A percentile compares a stretch with the other conserved stretches of the same genome.
Conservation (phyloP, 1,140 invertebrate species). For the Apis laboriosa region DNA sequence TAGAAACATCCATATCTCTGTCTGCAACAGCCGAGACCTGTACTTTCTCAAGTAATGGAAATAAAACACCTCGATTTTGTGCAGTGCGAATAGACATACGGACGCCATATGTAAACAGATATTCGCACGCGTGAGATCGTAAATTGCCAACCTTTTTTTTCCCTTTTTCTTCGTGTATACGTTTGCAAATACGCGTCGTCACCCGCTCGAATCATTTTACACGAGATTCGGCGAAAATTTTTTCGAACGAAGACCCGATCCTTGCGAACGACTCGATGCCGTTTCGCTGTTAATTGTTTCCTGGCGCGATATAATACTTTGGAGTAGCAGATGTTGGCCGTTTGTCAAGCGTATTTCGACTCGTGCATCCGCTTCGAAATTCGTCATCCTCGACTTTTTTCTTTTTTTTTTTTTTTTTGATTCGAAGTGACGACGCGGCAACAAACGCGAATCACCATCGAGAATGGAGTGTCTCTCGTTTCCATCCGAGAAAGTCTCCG, state of each 20-base stretch:
- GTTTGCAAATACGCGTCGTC: neutral
- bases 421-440: neutral
- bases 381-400: neutral
- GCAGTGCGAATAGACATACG: neutral
- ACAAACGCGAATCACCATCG: neutral
- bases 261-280: neutral
- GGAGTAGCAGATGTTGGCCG: neutral
- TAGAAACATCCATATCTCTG: constrained; percentile 33
- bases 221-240: neutral
- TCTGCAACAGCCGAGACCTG: neutral
- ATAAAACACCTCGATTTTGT: constrained; percentile 17
- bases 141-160: neutral
- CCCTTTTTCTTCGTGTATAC: neutral
- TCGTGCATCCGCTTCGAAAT: neutral
- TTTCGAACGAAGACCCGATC: neutral
- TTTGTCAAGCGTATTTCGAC: constrained; percentile 11
- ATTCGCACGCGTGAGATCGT: too few relatives aligned
- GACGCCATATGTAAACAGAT: neutral
- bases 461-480: constrained; percentile 19
- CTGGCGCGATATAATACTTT: neutral
- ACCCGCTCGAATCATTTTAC: neutral
- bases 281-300: constrained; percentile 2
- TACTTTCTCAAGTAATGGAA: constrained; percentile 6
- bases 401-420: neutral
- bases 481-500: neutral